Evolutionary conservation across 2,888 invertebrate species (phyloP).

Genomic region (Agapostemon virescens): DNA sequence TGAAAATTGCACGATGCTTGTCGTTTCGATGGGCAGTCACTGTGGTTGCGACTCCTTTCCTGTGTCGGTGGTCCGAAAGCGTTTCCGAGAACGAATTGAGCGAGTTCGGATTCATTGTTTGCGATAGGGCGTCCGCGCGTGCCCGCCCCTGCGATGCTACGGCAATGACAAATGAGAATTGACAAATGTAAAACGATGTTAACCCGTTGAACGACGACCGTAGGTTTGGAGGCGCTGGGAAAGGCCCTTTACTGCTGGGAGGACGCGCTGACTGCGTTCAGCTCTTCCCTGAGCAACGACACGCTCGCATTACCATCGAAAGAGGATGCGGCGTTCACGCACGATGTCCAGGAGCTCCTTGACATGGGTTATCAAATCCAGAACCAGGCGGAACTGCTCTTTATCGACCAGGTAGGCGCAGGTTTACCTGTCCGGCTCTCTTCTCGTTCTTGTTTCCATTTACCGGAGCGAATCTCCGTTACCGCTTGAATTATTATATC

Average conservation of each 20-base stretch:
- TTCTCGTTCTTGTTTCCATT: constrained; percentile 1
- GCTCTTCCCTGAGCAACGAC: constrained; percentile 83
- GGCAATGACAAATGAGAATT: constrained; percentile 37
- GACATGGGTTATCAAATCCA: constrained; percentile 93
- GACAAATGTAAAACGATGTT: constrained; percentile 48
- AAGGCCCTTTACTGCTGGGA: constrained; percentile 97
- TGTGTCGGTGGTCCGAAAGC: not conserved
- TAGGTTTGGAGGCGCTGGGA: constrained; percentile 96
- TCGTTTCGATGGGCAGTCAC: not conserved
- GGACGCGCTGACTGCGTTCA: constrained; percentile 92
- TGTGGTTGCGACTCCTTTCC: not conserved
- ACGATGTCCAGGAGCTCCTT: constrained; percentile 84
- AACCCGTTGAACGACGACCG: constrained; percentile 45
- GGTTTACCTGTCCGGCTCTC: constrained; percentile 1
- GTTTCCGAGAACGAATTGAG: constrained; percentile 46
- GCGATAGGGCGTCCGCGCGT: not conserved
- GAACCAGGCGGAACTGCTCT: constrained; percentile 92
- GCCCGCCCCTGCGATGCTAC: not conserved
- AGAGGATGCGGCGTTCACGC: constrained; percentile 91
- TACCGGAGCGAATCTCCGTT: constrained; percentile 21
- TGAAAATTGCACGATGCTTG: not conserved
- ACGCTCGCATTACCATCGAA: constrained; percentile 88
- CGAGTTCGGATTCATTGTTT: constrained; percentile 36
- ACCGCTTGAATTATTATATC: constrained; percentile 15
- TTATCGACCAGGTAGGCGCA: constrained; percentile 85